A percentile compares a stretch with the other conserved stretches of the same genome.
phyloP scores from a whole-genome alignment of 2,888 invertebrate species.

The Synanthedon tipuliformis region DNA sequence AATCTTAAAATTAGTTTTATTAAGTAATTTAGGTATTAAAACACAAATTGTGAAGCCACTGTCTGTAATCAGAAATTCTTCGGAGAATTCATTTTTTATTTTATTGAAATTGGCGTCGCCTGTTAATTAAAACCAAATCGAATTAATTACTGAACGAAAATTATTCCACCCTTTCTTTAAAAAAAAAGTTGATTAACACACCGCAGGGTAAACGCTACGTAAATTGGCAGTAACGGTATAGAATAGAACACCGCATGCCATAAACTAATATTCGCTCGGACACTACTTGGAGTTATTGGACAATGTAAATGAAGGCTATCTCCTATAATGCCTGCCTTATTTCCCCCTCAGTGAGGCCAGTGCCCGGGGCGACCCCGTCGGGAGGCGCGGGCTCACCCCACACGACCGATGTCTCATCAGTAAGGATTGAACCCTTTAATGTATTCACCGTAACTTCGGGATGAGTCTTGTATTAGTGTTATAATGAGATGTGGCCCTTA shows the following conservation, averaged over 20 bases:
- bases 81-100: conserved; percentile 46
- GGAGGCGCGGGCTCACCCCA: conserved; percentile 28
- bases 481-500: conserved; percentile 69
- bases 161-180: conserved; percentile 41
- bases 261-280: conserved; percentile 69
- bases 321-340: conserved; percentile 69
- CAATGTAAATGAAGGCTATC: conserved; percentile 72
- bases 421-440: conserved; percentile 71
- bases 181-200: conserved; percentile 27
- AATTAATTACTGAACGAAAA: conserved; percentile 54
- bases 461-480: conserved; percentile 71
- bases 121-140: conserved; percentile 64
- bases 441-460: conserved; percentile 70
- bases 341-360: conserved; percentile 53
- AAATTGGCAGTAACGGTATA: conserved; percentile 1
- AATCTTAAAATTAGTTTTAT: conserved; percentile 5
- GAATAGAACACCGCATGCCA: conserved; percentile 36
- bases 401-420: conserved; percentile 67
- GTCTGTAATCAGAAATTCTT: conserved; percentile 55
- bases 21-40: no score
- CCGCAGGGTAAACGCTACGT: conserved; percentile 3
- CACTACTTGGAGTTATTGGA: conserved; percentile 71
- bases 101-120: conserved; percentile 52
- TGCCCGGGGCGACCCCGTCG: conserved; percentile 53
- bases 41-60: conserved; percentile 19